These are phyloP conservation scores for Benthosema pterotum DNA, from an alignment of 2,797 vertebrate genomes.

Conservation along the genomic window DNA sequence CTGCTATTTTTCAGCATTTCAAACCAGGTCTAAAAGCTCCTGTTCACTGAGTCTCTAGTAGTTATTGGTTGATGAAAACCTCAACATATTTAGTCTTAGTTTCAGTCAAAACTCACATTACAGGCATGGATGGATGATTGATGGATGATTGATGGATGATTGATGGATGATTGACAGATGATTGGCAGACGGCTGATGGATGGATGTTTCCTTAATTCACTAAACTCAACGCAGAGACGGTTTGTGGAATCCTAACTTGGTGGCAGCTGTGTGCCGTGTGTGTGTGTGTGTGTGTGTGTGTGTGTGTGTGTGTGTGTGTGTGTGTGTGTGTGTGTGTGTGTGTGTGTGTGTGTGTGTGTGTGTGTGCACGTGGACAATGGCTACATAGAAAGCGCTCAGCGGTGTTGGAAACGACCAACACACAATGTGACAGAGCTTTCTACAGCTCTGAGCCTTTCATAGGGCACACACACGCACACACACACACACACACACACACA, in stretches of 20 bases:
- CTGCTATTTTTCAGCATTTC: no score
- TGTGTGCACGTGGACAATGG: conserved; percentile 40
- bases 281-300: background rate
- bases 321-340: conserved; percentile 8
- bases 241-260: no score
- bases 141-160: conserved; percentile 3
- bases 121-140: conserved; percentile 62
- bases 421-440: conserved; percentile 77
- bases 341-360: background rate
- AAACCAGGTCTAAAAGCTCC: no score
- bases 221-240: no score
- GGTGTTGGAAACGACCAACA: conserved; percentile 56
- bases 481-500: background rate
- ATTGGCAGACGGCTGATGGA: conserved; percentile 4
- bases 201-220: no score
- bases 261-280: no score
- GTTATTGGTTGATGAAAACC: no score
- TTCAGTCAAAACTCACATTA: conserved; percentile 66
- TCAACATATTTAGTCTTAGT: no score
- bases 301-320: conserved; percentile 2
- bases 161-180: background rate
- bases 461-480: conserved; percentile 32
- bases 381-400: conserved; percentile 57
- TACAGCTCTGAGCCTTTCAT: conserved; percentile 76
- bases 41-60: no score